Evolutionary conservation across 2,888 invertebrate genomes (phyloP), one percentile per base, ranked within the genome.

Genomic region (Chouioia cunea): DNA sequence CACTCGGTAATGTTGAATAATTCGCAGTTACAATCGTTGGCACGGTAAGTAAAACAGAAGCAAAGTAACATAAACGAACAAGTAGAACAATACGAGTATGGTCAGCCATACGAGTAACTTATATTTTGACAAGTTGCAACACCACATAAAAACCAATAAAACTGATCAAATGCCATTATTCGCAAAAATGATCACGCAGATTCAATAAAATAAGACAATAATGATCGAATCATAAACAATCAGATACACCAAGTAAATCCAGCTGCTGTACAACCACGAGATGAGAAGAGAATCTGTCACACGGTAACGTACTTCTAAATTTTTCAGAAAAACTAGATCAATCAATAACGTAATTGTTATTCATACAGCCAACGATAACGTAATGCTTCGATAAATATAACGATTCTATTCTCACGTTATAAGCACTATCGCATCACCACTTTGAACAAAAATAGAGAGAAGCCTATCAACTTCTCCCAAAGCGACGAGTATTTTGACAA

Each of bases 11-110:
- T 36, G 4, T 36, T 12, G 36, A 36, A 12, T 1, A 10, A 36
- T 1, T 36, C 36, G 36, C 6, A 36, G 27, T 4, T 27, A 27
- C 27, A 27, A n/a, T n/a, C 27, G 44, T 27, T 16, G 2, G 36
- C 58, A 56, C 56, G 23, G 43, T 57, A 8, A 44, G 57, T 57
- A 36, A 36, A 14, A 44, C 43, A 18, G 43, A 44, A 44, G 18
- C 16, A 20, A 10, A 27, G n/a, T 15, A 20, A 10, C 44, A 22
- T 47, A 64, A n/a, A n/a, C n/a, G 6, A n/a, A 18, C 22, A 65
- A 65, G 65, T 65, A 65, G 65, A 47, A 65, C 18, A 8, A 46
- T 6, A 27, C 56, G 20, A 22, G 36, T 56, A 18, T 20, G 56
- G 56, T 43, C 65, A 56, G 65, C 36, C 65, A 8, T 36, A 15